A percentile compares a stretch with the other conserved stretches of the same genome.
Conservation (phyloP, 1,140 invertebrate genomes). For the Drosophila baimaii region DNA sequence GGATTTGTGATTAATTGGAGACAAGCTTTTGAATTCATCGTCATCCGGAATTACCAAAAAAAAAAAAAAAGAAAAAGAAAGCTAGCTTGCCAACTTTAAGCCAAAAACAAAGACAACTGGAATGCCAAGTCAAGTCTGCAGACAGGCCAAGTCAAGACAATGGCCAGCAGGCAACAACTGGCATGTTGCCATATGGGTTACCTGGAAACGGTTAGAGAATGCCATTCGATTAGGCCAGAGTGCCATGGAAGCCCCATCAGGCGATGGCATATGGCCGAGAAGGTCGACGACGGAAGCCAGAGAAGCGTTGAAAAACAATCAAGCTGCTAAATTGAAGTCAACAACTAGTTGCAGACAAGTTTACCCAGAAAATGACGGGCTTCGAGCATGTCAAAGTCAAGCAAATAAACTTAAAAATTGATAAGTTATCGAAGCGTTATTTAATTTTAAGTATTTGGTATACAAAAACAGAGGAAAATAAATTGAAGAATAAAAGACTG, state of each 20-base stretch:
- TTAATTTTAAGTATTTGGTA: not conserved
- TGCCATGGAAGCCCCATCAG: slow-evolving; percentile 52
- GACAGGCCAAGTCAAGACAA: slow-evolving; percentile 52
- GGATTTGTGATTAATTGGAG: slow-evolving; percentile 72
- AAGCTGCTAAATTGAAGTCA: slow-evolving; percentile 51
- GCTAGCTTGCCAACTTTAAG: slow-evolving; percentile 9
- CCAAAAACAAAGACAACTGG: slow-evolving; percentile 19
- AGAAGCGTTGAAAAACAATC: slow-evolving; percentile 61
- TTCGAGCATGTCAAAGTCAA: slow-evolving; percentile 2
- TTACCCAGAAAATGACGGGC: slow-evolving; percentile 21
- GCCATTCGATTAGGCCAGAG: slow-evolving; percentile 23
- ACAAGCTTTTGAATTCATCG: slow-evolving; percentile 9
- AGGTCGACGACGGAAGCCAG: slow-evolving; percentile 48
- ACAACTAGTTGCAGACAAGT: slow-evolving; percentile 46
- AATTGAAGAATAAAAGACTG: not conserved
- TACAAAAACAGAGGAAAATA: not conserved
- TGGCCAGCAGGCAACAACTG: slow-evolving; percentile 50
- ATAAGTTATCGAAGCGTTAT: not conserved
- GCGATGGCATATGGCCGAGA: slow-evolving; percentile 31
- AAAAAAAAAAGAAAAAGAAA: too few species aligned
- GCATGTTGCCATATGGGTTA: slow-evolving; percentile 75
- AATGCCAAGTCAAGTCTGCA: slow-evolving; percentile 62
- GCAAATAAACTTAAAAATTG: not conserved
- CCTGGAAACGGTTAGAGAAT: slow-evolving; percentile 46
- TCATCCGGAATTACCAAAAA: too few species aligned